Evolutionary conservation across 2,113 vertebrate genomes (phyloP), one percentile per base, ranked within the genome.

Genomic region (Gymnogyps californianus): DNA sequence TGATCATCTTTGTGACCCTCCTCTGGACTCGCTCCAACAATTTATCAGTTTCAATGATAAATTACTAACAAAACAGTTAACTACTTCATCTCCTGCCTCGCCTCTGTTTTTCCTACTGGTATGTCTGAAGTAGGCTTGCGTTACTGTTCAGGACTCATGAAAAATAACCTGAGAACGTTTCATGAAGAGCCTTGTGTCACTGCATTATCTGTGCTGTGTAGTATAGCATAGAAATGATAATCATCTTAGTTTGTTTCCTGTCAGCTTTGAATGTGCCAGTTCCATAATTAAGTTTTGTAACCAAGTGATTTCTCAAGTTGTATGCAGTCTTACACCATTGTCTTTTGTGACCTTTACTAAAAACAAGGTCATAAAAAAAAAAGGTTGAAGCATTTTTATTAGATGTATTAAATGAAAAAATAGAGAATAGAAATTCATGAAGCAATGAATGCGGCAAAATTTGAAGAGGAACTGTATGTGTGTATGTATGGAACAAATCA

Each of bases 261-360:
- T 83, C 91, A 88, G 51, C 71, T 70, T 90, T 62, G 42, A 51
- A n/a, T 94, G 91, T 93, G 81, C 84, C 81, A 70, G 62, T 80
- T 96, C 81, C 93, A 94, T 92, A 97, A 96, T 91, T 76, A 85
- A 76, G 91, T 96, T 95, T 94, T 96, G 95, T 94, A 96, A 96
- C 87, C 61, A 59, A 95, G 66, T 74, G 91, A 96, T 96, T 95
- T 96, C 93, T 94, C 70, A 96, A 94, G 90, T 74, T 89, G 85
- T 42, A 19, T 74, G 44, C 71, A 58, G 89, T 70, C 93, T 96
- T 95, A 65, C 87, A 70, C 89, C 89, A 87, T 65, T 89, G 93
- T 94, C 74, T 94, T 55, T 83, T 70, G 58, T 12, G 70, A 88
- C 91, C 62, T 95, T 69, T 74, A 81, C 54, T 93, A 31, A 95